Evolutionary conservation across 2,888 invertebrate species (phyloP).

Genomic region (Muschampia plurimacula): DNA sequence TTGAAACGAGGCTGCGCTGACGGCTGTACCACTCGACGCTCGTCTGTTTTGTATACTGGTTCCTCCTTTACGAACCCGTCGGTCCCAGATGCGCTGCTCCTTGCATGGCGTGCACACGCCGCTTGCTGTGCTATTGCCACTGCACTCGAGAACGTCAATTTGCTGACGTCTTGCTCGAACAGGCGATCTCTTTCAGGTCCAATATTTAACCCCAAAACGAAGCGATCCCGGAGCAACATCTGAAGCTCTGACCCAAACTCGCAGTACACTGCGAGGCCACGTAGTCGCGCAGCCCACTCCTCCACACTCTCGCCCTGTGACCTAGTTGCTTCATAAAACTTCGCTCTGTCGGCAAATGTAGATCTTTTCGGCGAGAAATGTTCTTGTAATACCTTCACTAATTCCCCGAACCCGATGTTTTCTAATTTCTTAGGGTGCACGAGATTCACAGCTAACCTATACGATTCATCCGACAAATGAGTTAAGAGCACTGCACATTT

Average conservation of each 20-base stretch:
- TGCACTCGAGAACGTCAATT: too few species aligned
- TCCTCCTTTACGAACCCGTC: too few species aligned
- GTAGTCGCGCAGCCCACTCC: constrained; percentile 44
- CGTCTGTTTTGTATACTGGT: too few species aligned
- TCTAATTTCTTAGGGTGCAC: constrained; percentile 38
- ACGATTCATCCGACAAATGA: constrained; percentile 43
- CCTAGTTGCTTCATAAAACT: constrained; percentile 44
- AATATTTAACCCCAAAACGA: too few species aligned
- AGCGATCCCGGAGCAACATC: too few species aligned
- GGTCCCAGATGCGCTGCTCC: too few species aligned
- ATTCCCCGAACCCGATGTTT: constrained; percentile 10
- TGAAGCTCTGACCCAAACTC: constrained; percentile 17
- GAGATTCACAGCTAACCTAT: constrained; percentile 39
- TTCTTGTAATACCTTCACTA: constrained; percentile 24
- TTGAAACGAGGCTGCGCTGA: too few species aligned
- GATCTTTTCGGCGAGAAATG: constrained; percentile 46
- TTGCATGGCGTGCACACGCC: too few species aligned
- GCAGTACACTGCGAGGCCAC: constrained; percentile 42
- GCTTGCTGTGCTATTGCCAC: too few species aligned
- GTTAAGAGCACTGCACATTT: constrained; percentile 38
- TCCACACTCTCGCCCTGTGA: constrained; percentile 39
- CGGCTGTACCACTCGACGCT: too few species aligned
- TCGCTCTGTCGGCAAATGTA: constrained; percentile 44
- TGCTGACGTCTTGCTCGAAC: too few species aligned
- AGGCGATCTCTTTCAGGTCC: too few species aligned